Evolutionary conservation across 2,113 vertebrate genomes (phyloP), one percentile per base, ranked within the genome.

Genomic region (Takifugu bimaculatus): DNA sequence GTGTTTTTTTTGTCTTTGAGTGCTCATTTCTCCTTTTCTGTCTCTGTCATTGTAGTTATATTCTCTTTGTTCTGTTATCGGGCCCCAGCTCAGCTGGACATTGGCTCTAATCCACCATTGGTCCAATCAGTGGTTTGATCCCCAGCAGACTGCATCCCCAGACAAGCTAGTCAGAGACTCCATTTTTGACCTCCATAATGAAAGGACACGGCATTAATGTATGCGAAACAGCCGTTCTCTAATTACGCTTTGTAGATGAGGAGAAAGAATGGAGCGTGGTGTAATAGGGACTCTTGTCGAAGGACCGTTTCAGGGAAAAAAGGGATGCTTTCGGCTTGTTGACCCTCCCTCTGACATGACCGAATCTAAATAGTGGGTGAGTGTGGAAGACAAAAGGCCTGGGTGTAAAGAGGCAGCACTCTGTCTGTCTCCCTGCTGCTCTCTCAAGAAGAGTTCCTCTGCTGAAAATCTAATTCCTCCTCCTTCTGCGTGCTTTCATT

Each of bases 401-500:
- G 61, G 10, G 65, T 58, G 57, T 52, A 6, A 57, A 53, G 64
- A 79, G 57, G 51, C 43, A 39, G 35, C 35, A 39, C 35, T 39
- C 35, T 39, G 7, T 28, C 20, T 42, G 48, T 9, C 52, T 52
- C 66, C 7, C 13, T 6, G 45, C 13, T 48, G 45, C 4, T 59
- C 65, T 68, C 20, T 57, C 44, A 63, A 77, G 75, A 56, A 75
- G 59, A n/a, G 57, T 49, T 51, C 52, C 50, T 55, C 42, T 65
- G 13, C 54, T 58, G 15, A n/a, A 76, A 66, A 75, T 44, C 28
- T 29, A 50, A 78, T 66, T 65, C 71, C 62, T 63, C 52, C 50
- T 2, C 69, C 63, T 54, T 74, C 43, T 55, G 70, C 65, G 65
- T 75, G 79, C 50, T 76, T 74, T 60, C 70, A 74, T 67, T 80